A percentile compares a stretch with the other conserved stretches of the same genome.
Evolutionary conservation across 2,888 invertebrate species (phyloP).

Genomic region (Cataglyphis altisquamis): DNA sequence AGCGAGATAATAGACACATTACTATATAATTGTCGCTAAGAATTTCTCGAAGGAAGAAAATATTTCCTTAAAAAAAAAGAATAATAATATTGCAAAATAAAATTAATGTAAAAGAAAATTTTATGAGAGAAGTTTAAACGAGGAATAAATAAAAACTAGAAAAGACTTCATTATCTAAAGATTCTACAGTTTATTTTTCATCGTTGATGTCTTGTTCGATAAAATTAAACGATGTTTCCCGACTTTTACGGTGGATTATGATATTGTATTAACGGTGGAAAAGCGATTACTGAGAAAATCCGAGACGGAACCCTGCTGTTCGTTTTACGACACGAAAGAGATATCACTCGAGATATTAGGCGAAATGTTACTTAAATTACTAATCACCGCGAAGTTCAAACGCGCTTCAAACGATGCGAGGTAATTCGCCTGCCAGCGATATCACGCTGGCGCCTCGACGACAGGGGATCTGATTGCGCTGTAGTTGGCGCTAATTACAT

Average conservation of each 20-base stretch:
- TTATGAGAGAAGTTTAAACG: neutral
- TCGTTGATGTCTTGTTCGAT: conserved; percentile 32
- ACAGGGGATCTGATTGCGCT: conserved; percentile 66
- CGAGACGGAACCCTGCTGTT: conserved; percentile 43
- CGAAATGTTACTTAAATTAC: conserved; percentile 40
- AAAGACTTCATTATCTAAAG: neutral
- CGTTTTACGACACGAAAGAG: conserved; percentile 45
- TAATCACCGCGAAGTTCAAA: conserved; percentile 26
- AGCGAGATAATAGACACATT: neutral
- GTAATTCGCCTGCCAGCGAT: conserved; percentile 25
- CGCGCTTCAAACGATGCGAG: neutral
- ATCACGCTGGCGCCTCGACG: conserved; percentile 53
- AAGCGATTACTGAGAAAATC: conserved; percentile 40
- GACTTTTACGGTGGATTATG: neutral
- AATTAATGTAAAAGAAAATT: neutral
- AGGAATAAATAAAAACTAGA: neutral
- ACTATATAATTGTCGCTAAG: conserved; percentile 18
- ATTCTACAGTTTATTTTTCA: conserved; percentile 6
- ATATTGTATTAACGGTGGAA: conserved; percentile 36
- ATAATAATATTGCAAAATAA: neutral
- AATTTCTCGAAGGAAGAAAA: neutral
- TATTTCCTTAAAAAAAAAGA: neutral
- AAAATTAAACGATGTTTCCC: conserved; percentile 16
- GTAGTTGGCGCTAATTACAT: conserved; percentile 65
- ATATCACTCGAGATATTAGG: conserved; percentile 26